These are phyloP conservation scores for Neomorphus geoffroyi DNA, from an alignment of 2,797 vertebrate genomes.

Conservation along the genomic window DNA sequence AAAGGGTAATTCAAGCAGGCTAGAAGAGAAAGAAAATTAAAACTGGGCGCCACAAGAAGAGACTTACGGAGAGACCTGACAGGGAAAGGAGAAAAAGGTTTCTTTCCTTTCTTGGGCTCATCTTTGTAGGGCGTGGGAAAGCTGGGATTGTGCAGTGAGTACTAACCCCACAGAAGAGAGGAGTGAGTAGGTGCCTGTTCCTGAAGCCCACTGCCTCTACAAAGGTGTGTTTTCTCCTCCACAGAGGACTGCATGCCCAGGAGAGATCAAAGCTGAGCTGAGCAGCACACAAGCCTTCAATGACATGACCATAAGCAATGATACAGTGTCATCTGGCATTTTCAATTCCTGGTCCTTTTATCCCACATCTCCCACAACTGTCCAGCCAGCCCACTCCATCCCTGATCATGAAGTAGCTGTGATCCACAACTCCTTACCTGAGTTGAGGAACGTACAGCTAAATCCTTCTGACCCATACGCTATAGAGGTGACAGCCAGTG, in stretches of 20 bases:
- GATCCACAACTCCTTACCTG: neutral
- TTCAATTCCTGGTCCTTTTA: neutral
- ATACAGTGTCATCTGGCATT: neutral
- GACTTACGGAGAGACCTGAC: neutral
- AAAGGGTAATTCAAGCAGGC: neutral
- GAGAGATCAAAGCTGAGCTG: neutral
- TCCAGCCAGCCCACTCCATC: neutral
- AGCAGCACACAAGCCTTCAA: neutral
- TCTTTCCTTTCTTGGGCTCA: neutral
- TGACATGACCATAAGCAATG: accelerated
- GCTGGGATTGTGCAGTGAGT: neutral
- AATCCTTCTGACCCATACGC: neutral
- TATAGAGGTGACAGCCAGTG: neutral
- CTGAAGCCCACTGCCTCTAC: neutral
- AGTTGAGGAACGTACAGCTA: neutral
- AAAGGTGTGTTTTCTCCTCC: neutral
- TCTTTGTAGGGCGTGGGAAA: neutral
- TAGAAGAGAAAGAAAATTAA: neutral
- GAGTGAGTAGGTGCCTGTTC: neutral
- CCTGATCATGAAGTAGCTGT: neutral
- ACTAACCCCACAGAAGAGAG: neutral
- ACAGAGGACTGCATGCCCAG: conserved; percentile 44
- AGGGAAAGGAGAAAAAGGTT: neutral
- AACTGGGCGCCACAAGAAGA: neutral
- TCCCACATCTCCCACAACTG: accelerated